Conservation (phyloP, 2,797 vertebrate genomes). For the Trematocara caparti region DNA sequence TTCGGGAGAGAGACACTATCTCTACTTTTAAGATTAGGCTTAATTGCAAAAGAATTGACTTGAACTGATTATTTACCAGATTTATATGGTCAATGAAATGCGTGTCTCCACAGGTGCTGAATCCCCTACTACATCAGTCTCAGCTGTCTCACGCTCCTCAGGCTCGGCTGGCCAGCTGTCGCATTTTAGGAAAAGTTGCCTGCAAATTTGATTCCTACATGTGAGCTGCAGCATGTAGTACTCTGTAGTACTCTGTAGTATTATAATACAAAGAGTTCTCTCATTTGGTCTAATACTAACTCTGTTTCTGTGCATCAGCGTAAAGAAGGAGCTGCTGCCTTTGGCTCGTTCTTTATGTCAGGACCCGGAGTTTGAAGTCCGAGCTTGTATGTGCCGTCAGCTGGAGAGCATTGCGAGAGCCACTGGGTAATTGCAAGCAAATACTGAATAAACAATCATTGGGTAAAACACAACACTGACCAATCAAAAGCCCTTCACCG, state of each 20-base stretch:
- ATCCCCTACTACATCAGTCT: conserved; percentile 88
- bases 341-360: conserved; percentile 89
- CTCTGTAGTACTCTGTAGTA: neutral
- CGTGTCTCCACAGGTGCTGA: conserved; percentile 81
- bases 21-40: neutral
- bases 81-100: neutral
- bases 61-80: neutral
- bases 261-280: neutral
- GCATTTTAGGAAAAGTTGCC: conserved; percentile 89
- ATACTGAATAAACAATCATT: neutral
- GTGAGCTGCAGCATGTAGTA: conserved; percentile 74
- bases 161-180: conserved; percentile 89
- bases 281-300: neutral
- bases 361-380: conserved; percentile 90
- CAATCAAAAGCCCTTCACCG: neutral
- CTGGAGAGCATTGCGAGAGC: conserved; percentile 89
- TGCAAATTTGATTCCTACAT: conserved; percentile 88
- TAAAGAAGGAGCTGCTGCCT: conserved; percentile 91
- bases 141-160: conserved; percentile 89
- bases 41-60: neutral
- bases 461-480: neutral
- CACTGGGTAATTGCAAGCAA: conserved; percentile 74
- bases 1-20: neutral
- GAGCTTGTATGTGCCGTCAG: conserved; percentile 90
- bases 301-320: conserved; percentile 65